phyloP scores from a whole-genome alignment of 2,113 vertebrate species.

The Sylvia atricapilla region DNA sequence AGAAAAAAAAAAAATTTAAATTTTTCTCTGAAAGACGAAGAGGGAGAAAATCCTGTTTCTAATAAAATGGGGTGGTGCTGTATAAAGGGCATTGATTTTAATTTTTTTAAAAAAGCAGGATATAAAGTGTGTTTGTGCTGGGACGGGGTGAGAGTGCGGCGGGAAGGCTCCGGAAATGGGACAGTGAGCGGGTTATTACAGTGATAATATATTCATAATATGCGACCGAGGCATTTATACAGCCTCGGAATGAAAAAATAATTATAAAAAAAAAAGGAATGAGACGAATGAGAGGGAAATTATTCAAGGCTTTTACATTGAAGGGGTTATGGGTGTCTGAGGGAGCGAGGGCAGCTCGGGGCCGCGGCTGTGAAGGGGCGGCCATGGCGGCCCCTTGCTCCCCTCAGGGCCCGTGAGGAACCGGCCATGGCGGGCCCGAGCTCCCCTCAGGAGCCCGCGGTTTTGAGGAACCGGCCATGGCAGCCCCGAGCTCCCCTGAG shows the following conservation, averaged over 20 bases:
- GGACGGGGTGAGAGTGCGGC: neutral
- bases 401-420: neutral
- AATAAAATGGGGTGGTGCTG: neutral
- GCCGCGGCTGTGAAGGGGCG: too few relatives aligned
- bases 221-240: too few relatives aligned
- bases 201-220: neutral
- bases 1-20: neutral
- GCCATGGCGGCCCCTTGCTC: neutral
- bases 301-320: neutral
- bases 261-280: too few relatives aligned
- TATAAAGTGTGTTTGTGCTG: neutral
- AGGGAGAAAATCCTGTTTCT: fast-evolving
- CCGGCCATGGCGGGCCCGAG: neutral
- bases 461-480: neutral
- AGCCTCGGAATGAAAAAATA: too few relatives aligned
- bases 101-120: neutral
- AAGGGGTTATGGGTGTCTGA: neutral
- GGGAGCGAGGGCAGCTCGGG: neutral
- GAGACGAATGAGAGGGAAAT: too few relatives aligned
- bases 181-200: neutral
- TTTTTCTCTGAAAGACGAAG: neutral
- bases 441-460: too few relatives aligned
- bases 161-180: neutral
- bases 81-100: neutral
- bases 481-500: neutral